These are phyloP conservation scores for Promerops cafer DNA, from an alignment of 2,113 vertebrate genomes.

Conservation along the genomic window DNA sequence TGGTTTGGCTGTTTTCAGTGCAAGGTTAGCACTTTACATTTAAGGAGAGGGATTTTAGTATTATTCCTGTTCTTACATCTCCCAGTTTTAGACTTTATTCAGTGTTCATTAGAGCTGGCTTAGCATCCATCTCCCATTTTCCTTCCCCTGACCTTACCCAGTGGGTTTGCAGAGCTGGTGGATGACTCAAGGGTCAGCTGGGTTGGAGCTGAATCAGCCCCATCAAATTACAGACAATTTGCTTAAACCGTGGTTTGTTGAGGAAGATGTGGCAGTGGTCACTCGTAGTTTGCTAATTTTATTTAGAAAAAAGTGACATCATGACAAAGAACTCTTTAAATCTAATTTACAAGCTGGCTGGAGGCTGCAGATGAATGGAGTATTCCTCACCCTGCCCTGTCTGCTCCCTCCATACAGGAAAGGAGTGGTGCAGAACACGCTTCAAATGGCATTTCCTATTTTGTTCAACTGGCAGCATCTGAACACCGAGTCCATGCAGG, in stretches of 20 bases:
- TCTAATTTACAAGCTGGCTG: not conserved
- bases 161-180: not conserved
- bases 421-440: constrained; percentile 60
- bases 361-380: constrained; percentile 39
- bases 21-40: not conserved
- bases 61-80: not conserved
- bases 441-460: constrained; percentile 73
- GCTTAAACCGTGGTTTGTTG: not conserved
- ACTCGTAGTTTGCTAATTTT: not conserved
- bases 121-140: not conserved
- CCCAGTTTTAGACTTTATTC: not conserved
- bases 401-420: constrained; percentile 63
- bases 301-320: not conserved
- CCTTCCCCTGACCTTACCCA: not conserved
- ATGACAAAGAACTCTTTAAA: not conserved
- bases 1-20: constrained; percentile 24
- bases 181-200: not conserved
- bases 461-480: constrained; percentile 40
- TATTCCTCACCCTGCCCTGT: constrained; percentile 57
- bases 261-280: not conserved
- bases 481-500: not conserved
- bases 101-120: not conserved
- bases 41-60: not conserved
- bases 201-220: not conserved
- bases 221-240: not conserved